Conservation (phyloP, 2,113 vertebrate genomes). For the Cygnus atratus region DNA sequence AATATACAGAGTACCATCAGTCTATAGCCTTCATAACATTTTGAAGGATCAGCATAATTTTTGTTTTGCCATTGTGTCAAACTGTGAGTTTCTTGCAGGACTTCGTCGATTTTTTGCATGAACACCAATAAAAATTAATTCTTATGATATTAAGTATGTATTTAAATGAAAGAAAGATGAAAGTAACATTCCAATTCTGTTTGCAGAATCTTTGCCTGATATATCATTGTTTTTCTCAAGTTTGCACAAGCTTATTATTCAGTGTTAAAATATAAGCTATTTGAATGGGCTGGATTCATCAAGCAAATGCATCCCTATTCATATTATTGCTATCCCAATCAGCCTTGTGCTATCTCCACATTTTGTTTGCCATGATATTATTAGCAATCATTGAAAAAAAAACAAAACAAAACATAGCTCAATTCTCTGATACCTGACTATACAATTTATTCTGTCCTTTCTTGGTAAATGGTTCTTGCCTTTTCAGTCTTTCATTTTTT, state of each 20-base stretch:
- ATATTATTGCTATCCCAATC: not conserved
- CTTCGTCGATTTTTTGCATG: not conserved
- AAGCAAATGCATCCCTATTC: not conserved
- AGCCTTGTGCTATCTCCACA: not conserved
- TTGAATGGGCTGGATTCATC: not conserved
- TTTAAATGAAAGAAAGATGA: not conserved
- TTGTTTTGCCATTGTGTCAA: not conserved
- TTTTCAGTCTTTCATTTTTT: not conserved
- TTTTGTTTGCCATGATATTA: not conserved
- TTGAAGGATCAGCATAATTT: not conserved
- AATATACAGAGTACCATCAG: not conserved
- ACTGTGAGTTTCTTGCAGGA: not conserved
- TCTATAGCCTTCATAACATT: not conserved
- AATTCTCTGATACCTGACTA: not conserved
- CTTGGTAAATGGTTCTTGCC: not conserved
- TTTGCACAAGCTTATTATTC: not conserved
- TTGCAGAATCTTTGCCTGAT: not conserved
- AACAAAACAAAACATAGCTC: not conserved
- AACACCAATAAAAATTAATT: not conserved
- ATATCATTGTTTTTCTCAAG: not conserved
- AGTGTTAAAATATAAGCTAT: not conserved
- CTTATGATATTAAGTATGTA: not conserved
- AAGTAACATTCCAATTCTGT: not conserved
- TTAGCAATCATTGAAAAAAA: not conserved
- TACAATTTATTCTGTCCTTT: not conserved